Percentiles rank a stretch among this genome's conserved stretches.
Evolutionary conservation across 2,888 invertebrate species (phyloP).

Genomic region (Crepidodera aurea): DNA sequence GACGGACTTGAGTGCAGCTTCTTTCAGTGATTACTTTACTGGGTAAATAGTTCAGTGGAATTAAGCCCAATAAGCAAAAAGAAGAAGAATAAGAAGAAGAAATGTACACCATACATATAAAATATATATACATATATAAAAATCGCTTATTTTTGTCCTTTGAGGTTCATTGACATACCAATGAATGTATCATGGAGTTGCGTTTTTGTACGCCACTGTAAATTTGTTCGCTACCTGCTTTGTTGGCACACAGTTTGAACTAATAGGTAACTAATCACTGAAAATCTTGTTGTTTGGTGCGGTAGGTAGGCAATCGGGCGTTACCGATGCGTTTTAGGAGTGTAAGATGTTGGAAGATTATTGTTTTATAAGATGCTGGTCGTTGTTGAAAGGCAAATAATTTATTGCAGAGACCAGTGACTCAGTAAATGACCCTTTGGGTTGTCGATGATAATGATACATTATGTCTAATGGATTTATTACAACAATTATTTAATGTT

Average conservation of each 20-base stretch:
- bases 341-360: slow-evolving; percentile 7
- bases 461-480: no score
- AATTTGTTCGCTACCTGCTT: slow-evolving; percentile 25
- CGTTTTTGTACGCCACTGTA: slow-evolving; percentile 4
- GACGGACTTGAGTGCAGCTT: no score
- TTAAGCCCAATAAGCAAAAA: no score
- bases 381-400: slow-evolving; percentile 7
- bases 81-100: no score
- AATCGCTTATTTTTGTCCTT: no score
- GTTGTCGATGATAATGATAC: neutral
- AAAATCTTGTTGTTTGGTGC: slow-evolving; percentile 23
- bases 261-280: slow-evolving; percentile 34
- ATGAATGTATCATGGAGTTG: no score
- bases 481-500: no score
- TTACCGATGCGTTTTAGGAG: slow-evolving; percentile 13
- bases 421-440: neutral
- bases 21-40: no score
- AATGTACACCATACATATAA: no score
- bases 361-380: neutral
- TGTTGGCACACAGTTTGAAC: slow-evolving; percentile 26
- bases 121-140: no score
- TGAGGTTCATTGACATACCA: no score
- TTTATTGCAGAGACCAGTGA: slow-evolving; percentile 6
- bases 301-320: slow-evolving; percentile 27
- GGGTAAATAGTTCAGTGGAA: no score